Conservation (phyloP, 2,113 vertebrate species). For the Limnothrissa miodon region DNA sequence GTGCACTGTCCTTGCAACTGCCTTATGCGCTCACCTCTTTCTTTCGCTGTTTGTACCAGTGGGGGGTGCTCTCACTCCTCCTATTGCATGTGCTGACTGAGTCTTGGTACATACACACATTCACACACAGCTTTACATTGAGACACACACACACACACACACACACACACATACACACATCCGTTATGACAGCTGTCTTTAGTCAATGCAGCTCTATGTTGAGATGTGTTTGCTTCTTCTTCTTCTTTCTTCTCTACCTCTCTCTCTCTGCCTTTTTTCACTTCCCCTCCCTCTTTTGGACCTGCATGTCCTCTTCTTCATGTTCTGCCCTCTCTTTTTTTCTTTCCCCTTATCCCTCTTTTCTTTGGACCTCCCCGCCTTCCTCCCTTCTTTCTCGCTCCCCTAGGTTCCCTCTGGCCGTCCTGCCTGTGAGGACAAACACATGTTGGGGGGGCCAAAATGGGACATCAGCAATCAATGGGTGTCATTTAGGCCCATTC, state of each 20-base stretch:
- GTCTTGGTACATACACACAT: neutral
- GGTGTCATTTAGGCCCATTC: conserved; percentile 68
- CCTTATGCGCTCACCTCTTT: neutral
- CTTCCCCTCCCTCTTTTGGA: neutral
- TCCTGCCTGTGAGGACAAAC: conserved; percentile 52
- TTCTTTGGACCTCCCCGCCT: neutral
- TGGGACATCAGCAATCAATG: conserved; percentile 71
- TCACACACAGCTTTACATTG: too few relatives aligned
- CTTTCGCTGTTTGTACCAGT: conserved; percentile 48
- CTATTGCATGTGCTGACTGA: conserved; percentile 1
- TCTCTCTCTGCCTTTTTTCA: neutral
- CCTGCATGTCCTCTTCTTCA: neutral
- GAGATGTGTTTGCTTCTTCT: neutral
- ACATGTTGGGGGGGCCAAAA: conserved; percentile 62
- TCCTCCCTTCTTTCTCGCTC: neutral
- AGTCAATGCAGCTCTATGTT: neutral
- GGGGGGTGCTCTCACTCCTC: conserved; percentile 60
- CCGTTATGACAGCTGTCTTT: too few relatives aligned
- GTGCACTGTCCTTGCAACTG: neutral
- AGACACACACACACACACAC: conserved; percentile 4
- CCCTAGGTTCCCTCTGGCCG: too few relatives aligned
- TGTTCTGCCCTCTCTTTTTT: neutral
- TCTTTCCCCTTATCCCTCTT: neutral
- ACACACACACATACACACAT: neutral
- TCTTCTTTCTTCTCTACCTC: neutral